phyloP scores from a whole-genome alignment of 2,797 vertebrate genomes.

The Anguilla obscura region DNA sequence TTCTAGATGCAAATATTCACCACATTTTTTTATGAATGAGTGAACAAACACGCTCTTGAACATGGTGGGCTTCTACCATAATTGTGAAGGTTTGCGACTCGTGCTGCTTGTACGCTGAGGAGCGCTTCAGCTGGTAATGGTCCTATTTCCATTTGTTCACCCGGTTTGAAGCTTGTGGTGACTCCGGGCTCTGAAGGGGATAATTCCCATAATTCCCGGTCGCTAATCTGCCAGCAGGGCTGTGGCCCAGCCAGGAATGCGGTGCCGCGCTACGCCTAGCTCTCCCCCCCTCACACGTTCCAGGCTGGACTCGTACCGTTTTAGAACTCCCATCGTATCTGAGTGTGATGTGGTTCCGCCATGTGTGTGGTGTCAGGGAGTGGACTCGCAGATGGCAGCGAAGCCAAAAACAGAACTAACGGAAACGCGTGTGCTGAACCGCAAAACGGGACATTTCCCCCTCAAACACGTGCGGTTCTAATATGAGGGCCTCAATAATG shows the following conservation, averaged over 20 bases:
- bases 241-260: background rate
- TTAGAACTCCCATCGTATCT: background rate
- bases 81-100: background rate
- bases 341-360: background rate
- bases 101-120: background rate
- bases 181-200: background rate
- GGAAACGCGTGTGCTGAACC: background rate
- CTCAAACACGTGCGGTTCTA: background rate
- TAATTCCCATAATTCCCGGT: background rate
- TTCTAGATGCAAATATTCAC: background rate
- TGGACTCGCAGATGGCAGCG: background rate
- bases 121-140: background rate
- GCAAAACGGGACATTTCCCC: background rate
- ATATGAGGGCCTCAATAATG: background rate
- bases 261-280: background rate
- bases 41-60: background rate
- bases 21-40: background rate
- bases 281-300: background rate
- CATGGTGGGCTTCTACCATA: background rate
- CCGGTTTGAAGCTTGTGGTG: background rate
- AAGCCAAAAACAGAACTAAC: background rate
- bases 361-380: background rate
- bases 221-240: background rate
- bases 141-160: slow-evolving; percentile 6
- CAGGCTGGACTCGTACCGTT: background rate